Base-by-base conservation (phyloP, 2,888 invertebrate species). In the Anaspis maculata region DNA sequence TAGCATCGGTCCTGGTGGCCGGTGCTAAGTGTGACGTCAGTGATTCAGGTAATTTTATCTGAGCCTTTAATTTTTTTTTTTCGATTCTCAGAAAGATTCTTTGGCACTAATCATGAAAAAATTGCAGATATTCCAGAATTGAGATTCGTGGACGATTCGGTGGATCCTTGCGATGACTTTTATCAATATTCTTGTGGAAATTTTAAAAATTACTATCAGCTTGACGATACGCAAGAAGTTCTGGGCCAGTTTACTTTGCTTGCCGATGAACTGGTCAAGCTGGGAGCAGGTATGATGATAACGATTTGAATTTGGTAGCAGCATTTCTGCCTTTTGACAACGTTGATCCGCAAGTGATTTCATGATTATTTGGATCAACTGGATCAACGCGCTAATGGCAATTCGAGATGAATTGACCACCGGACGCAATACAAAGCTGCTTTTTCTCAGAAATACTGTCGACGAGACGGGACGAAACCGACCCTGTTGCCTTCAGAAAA, bases 151-250 rank as follows among this genome's bases (percentile, higher is more conserved):
- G 12, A 24, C 24, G 10, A 24, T 4, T 4, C 6, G 7, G 24
- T 24, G 7, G 11, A 24, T 11, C 24, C 24, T 11, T 24, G 24
- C 24, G 10, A 24, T 5, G 12, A 24, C 10, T 24, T 24, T 10
- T 24, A 24, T 10, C 4, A 10, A 4, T 24, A 10, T 10, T 7
- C 24, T 5, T 24, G 24, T 10, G 24, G 24, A 4, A 5, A 10
- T 5, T 24, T 24, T 10, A 59, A 11, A 28, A 39, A 10, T 64
- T 61, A 70, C 37, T 28, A 38, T 14, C 52, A 40, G 3, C 56
- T 53, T 0, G 54, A 70, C 42, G 69, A 70, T 2, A 70, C 70
- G 37, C 58, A 64, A 2, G 58, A 70, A 45, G 34, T 50, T 41
- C 56, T 51, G 9, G 68, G 67, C 32, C 62, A 66, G 37, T 70